Percentiles rank a stretch among this genome's conserved stretches.
These are phyloP conservation scores for Pollenia angustigena DNA, from an alignment of 2,888 invertebrate genomes.

Conservation along the genomic window DNA sequence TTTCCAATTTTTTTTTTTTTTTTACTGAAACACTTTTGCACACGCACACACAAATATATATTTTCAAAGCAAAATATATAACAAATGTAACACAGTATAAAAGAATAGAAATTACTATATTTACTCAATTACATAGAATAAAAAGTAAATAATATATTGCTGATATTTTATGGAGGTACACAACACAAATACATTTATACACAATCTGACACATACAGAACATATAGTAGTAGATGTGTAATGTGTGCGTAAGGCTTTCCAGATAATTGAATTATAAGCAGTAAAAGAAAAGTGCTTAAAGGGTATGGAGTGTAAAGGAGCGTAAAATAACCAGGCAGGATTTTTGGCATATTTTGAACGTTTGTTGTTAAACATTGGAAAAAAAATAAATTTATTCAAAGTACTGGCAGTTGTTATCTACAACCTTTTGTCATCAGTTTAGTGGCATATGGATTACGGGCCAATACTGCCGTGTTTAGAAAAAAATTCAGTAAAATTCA, in stretches of 20 bases:
- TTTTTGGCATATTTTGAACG: neutral
- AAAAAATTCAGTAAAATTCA: too few relatives aligned
- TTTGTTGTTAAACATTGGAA: neutral
- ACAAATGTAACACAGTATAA: constrained; percentile 14
- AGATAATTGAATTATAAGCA: too few relatives aligned
- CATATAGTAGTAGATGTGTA: neutral
- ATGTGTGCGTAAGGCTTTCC: too few relatives aligned
- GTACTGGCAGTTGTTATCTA: too few relatives aligned
- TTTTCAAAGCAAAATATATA: constrained; percentile 29
- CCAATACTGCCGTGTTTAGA: too few relatives aligned
- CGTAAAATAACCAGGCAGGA: too few relatives aligned
- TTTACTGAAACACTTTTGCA: neutral
- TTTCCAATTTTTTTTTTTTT: constrained; percentile 1
- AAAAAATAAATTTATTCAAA: too few relatives aligned
- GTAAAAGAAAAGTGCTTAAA: too few relatives aligned
- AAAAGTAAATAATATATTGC: constrained; percentile 36
- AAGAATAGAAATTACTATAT: neutral
- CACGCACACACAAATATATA: constrained; percentile 13
- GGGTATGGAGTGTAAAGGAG: too few relatives aligned
- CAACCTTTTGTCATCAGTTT: too few relatives aligned
- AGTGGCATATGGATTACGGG: too few relatives aligned
- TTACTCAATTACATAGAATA: constrained; percentile 41
- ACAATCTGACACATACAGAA: neutral
- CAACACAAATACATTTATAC: neutral
- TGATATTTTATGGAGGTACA: neutral